phyloP scores from a whole-genome alignment of 2,113 vertebrate genomes.

The Cyphotilapia sp. region DNA sequence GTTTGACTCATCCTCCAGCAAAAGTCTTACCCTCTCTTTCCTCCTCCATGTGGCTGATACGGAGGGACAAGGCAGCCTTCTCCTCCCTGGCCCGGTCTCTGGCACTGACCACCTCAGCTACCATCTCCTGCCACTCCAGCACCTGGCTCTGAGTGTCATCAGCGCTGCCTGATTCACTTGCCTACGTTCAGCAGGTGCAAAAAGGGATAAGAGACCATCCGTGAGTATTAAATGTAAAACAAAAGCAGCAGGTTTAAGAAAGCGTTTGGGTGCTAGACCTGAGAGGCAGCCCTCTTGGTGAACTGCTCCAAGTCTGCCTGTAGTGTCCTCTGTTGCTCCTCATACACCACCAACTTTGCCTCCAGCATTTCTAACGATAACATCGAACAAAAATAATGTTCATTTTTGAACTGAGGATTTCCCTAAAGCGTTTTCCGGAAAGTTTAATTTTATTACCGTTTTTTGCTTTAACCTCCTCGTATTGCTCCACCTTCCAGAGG shows the following conservation, averaged over 20 bases:
- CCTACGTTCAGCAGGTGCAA: conserved; percentile 36
- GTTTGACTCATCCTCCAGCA: neutral
- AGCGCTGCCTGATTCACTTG: conserved; percentile 82
- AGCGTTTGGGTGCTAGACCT: conserved; percentile 59
- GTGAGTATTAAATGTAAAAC: neutral
- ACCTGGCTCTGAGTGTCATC: conserved; percentile 83
- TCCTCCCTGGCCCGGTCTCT: conserved; percentile 75
- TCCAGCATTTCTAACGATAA: conserved; percentile 72
- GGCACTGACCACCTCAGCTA: conserved; percentile 70
- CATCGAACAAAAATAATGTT: neutral
- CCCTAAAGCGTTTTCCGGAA: accelerated
- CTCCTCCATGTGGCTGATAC: conserved; percentile 87
- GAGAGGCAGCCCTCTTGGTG: conserved; percentile 83
- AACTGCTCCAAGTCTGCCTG: conserved; percentile 88
- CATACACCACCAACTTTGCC: conserved; percentile 80
- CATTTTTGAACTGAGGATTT: neutral
- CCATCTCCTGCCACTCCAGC: conserved; percentile 86
- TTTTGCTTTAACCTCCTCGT: conserved; percentile 72
- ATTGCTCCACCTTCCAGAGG: conserved; percentile 73
- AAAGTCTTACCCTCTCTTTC: conserved; percentile 84
- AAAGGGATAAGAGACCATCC: neutral
- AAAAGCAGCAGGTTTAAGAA: neutral
- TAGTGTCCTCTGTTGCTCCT: conserved; percentile 85
- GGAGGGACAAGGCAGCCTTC: conserved; percentile 74
- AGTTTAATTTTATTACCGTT: conserved; percentile 71